A percentile compares a stretch with the other conserved stretches of the same genome.
Evolutionary conservation across 2,888 invertebrate species (phyloP).

Genomic region (Tipula helvola): DNA sequence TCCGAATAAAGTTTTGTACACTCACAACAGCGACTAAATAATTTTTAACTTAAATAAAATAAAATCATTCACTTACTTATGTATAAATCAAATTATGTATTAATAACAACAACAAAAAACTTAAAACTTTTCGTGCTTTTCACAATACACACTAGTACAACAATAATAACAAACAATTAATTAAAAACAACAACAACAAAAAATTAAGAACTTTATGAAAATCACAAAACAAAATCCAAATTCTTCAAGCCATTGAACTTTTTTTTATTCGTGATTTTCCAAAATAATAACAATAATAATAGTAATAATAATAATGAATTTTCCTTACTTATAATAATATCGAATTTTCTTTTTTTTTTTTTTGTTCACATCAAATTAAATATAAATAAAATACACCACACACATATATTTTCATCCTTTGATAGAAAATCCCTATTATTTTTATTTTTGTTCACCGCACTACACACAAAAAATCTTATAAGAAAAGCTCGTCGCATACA

Average conservation of each 20-base stretch:
- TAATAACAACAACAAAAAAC: not conserved
- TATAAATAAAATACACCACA: not conserved
- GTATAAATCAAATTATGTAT: not conserved
- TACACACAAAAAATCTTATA: not conserved
- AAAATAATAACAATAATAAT: not conserved
- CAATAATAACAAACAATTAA: not conserved
- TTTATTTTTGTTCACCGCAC: not conserved
- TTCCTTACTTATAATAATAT: not conserved
- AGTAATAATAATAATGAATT: not conserved
- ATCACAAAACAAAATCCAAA: not conserved
- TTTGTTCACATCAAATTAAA: not conserved
- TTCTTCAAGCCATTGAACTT: conserved; percentile 4
- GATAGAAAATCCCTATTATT: not conserved
- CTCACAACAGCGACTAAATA: not conserved
- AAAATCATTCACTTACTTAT: not conserved
- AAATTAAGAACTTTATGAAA: not conserved
- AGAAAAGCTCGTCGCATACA: not conserved
- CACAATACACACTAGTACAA: not conserved
- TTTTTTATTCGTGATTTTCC: not conserved
- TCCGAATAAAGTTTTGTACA: no score
- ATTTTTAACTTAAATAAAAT: not conserved
- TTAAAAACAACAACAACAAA: not conserved
- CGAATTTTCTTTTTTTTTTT: not conserved
- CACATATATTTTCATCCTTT: not conserved
- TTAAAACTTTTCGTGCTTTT: not conserved